A percentile compares a stretch with the other conserved stretches of the same genome.
Conservation (phyloP, 1,140 invertebrate species). For the Theocolax elegans region DNA sequence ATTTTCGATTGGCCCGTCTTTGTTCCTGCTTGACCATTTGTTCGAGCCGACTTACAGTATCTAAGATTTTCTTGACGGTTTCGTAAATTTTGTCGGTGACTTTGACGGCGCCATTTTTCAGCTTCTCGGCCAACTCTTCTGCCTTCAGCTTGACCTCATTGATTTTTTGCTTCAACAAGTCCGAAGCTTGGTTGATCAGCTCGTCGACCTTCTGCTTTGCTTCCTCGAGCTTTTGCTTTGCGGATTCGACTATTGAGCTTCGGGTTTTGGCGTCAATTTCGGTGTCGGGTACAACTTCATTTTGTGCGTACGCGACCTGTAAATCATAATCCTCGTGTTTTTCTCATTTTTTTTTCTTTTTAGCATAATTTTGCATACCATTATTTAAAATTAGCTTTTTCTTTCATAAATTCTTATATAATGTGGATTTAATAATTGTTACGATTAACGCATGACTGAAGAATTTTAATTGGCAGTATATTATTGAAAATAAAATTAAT, state of each 20-base stretch:
- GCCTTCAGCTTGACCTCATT: constrained; percentile 25
- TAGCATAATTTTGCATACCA: no score
- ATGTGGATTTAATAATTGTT: no score
- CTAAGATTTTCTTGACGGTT: background rate
- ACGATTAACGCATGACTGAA: no score
- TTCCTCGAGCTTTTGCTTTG: background rate
- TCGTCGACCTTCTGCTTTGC: constrained; percentile 2
- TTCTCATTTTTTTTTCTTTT: no score
- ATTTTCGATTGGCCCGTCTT: no score
- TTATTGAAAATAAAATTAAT: no score
- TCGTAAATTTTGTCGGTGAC: constrained; percentile 13
- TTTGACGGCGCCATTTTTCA: constrained; percentile 12
- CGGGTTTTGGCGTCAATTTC: background rate
- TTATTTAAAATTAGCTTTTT: no score
- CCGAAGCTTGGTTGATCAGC: constrained; percentile 11
- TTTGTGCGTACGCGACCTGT: background rate
- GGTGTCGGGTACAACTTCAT: background rate
- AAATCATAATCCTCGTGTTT: background rate
- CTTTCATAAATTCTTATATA: no score
- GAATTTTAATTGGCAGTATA: no score
- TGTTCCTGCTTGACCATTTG: no score
- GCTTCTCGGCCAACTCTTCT: background rate
- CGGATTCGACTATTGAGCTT: background rate
- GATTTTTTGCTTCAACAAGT: constrained; percentile 15
- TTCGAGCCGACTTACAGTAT: constrained; percentile 18